Percentiles rank a stretch among this genome's conserved stretches.
phyloP scores from a whole-genome alignment of 2,888 invertebrate species.

The Baccha elongata region DNA sequence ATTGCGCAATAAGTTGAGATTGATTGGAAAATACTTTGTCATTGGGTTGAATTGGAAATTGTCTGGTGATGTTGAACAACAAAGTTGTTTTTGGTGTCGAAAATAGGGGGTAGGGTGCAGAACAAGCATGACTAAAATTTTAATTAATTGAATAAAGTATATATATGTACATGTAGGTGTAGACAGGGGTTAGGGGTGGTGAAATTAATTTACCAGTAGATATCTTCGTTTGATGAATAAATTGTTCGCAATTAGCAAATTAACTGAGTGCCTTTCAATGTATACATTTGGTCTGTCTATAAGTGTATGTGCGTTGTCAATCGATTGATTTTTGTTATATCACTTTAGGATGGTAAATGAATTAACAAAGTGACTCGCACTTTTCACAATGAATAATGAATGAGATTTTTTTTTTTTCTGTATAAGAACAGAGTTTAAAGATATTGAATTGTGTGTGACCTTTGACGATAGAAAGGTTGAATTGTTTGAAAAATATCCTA shows the following conservation, averaged over 20 bases:
- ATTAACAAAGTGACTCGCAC: constrained; percentile 45
- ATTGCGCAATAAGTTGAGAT: constrained; percentile 73
- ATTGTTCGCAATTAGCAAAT: constrained; percentile 73
- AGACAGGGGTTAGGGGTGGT: neutral
- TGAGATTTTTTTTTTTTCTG: too few species aligned
- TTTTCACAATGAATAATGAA: constrained; percentile 40
- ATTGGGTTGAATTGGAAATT: constrained; percentile 70
- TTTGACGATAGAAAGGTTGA: too few species aligned
- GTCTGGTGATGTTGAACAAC: constrained; percentile 37
- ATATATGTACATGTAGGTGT: neutral
- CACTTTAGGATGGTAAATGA: constrained; percentile 28
- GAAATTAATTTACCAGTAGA: constrained; percentile 71
- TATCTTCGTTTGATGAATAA: constrained; percentile 72
- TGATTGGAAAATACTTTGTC: constrained; percentile 73
- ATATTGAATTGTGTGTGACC: too few species aligned
- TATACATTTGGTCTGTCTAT: neutral
- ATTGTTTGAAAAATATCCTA: too few species aligned
- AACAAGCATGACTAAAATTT: constrained; percentile 69
- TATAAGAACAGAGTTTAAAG: too few species aligned
- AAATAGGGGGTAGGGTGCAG: constrained; percentile 10
- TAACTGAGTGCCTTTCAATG: constrained; percentile 58
- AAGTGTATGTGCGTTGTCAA: neutral
- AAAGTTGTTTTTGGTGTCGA: constrained; percentile 35
- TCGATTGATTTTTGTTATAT: constrained; percentile 54
- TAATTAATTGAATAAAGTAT: constrained; percentile 63